Evolutionary conservation across 1,140 invertebrate genomes (phyloP).

Genomic region (Lithobius niger): DNA sequence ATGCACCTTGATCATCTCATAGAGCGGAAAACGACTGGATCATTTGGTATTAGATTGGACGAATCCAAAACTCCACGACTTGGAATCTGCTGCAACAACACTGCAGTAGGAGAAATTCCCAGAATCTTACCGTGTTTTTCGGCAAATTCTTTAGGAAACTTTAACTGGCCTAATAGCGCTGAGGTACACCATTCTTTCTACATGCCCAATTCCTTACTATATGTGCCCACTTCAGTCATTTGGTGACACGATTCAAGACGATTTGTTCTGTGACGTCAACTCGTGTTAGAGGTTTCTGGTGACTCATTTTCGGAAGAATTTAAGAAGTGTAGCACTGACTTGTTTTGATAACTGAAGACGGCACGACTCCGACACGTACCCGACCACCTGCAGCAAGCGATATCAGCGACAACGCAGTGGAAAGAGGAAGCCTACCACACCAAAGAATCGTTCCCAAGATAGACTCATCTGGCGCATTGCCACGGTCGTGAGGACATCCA

Average conservation of each 20-base stretch:
- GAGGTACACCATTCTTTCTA: slow-evolving; percentile 26
- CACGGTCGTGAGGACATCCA: no score
- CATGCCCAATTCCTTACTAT: slow-evolving; percentile 19
- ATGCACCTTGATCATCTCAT: slow-evolving; percentile 27
- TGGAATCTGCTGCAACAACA: slow-evolving; percentile 17
- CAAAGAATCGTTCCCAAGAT: no score
- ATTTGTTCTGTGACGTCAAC: neutral
- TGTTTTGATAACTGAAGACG: no score
- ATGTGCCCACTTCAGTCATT: slow-evolving; percentile 22
- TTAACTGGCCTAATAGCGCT: slow-evolving; percentile 26
- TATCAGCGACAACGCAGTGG: no score
- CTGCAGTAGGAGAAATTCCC: slow-evolving; percentile 12
- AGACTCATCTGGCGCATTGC: no score
- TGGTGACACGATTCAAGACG: neutral
- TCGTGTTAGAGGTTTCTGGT: neutral
- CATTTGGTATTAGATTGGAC: slow-evolving; percentile 18
- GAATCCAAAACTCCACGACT: slow-evolving; percentile 15
- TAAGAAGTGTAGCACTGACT: no score
- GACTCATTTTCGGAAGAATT: neutral
- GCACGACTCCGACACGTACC: no score
- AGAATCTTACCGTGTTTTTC: slow-evolving; percentile 15
- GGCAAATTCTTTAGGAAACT: slow-evolving; percentile 15
- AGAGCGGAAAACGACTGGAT: slow-evolving; percentile 27
- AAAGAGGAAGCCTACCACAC: no score
- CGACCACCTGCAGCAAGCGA: no score